A percentile compares a stretch with the other conserved stretches of the same genome.
These are phyloP conservation scores for Mythimna ferrago DNA, from an alignment of 2,888 invertebrate genomes.

Conservation along the genomic window DNA sequence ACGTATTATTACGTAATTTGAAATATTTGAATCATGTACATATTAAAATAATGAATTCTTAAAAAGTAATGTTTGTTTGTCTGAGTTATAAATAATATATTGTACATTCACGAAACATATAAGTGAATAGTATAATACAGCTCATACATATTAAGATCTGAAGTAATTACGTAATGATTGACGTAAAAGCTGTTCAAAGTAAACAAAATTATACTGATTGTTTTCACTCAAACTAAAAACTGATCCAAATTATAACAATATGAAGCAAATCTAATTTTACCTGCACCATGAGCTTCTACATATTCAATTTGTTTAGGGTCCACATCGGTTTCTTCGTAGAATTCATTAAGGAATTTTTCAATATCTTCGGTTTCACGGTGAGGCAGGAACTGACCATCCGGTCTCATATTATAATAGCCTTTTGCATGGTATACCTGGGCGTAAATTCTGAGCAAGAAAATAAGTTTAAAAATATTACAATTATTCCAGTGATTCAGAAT, in stretches of 20 bases:
- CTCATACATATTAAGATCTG: neutral
- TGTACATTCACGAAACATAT: neutral
- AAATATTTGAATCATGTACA: too few relatives aligned
- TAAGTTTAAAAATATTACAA: neutral
- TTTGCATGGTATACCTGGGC: constrained; percentile 76
- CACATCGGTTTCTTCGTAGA: constrained; percentile 92
- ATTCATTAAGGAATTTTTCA: constrained; percentile 87
- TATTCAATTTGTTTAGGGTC: constrained; percentile 93
- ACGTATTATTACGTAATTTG: neutral
- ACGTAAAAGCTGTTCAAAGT: too few relatives aligned
- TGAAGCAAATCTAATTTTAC: constrained; percentile 71
- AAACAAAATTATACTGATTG: neutral
- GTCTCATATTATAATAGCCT: constrained; percentile 65
- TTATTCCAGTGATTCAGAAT: neutral
- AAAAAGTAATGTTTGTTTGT: neutral
- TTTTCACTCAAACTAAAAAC: neutral
- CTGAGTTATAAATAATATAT: neutral
- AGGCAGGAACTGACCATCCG: constrained; percentile 67
- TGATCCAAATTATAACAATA: too few relatives aligned
- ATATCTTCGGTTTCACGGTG: constrained; percentile 76
- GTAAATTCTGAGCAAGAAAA: constrained; percentile 71
- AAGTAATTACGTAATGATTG: neutral
- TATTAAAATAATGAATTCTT: neutral
- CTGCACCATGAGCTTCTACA: constrained; percentile 95
- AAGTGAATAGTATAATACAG: neutral